Percentiles rank a stretch among this genome's conserved stretches.
phyloP scores from a whole-genome alignment of 2,113 vertebrate genomes.

The Leucopsar rothschildi region DNA sequence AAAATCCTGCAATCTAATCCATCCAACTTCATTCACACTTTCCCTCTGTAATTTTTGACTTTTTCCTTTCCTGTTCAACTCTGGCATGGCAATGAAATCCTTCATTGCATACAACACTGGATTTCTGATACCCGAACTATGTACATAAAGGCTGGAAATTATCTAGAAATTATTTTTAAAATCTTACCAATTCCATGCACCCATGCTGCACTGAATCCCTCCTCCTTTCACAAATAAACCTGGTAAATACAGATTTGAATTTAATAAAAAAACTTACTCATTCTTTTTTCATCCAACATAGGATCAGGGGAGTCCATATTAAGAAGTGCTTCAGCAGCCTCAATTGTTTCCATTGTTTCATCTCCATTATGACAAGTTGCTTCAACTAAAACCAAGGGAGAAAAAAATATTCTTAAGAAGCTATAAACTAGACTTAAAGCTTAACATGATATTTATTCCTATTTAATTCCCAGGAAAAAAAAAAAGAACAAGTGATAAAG shows the following conservation, averaged over 20 bases:
- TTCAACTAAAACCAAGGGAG: slow-evolving; percentile 78
- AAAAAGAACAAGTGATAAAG: not conserved
- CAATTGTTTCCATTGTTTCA: slow-evolving; percentile 91
- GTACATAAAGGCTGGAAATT: not conserved
- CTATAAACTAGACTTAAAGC: not conserved
- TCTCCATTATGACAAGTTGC: slow-evolving; percentile 86
- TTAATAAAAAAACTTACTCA: slow-evolving; percentile 76
- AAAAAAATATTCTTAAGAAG: not conserved
- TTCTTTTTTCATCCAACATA: slow-evolving; percentile 84
- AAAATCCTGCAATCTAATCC: not conserved
- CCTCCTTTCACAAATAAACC: not conserved
- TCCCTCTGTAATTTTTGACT: not conserved
- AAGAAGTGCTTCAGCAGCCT: slow-evolving; percentile 90
- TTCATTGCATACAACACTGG: not conserved
- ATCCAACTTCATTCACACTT: not conserved
- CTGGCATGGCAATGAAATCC: not conserved
- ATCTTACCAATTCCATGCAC: not conserved
- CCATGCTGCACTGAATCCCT: not conserved
- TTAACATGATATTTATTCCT: not conserved
- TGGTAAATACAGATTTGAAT: not conserved
- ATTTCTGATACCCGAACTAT: not conserved
- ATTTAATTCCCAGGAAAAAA: not conserved
- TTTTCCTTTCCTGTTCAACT: not conserved
- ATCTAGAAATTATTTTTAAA: not conserved
- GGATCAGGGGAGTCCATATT: slow-evolving; percentile 88